phyloP scores from a whole-genome alignment of 1,140 invertebrate genomes.

The Pogonognathellus flavescens region DNA sequence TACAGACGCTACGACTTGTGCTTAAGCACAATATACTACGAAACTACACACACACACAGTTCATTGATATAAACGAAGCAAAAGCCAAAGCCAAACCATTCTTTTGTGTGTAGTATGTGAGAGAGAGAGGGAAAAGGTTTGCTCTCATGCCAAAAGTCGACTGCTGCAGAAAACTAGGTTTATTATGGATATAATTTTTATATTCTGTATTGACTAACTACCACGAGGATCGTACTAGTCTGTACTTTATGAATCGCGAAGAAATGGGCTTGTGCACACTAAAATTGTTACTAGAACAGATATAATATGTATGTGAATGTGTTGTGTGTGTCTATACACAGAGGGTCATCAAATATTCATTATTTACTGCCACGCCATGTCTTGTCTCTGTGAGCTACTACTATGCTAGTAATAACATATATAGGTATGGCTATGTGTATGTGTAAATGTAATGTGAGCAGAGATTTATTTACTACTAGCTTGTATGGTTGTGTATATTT shows the following conservation, averaged over 20 bases:
- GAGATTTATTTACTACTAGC: background rate
- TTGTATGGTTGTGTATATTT: background rate
- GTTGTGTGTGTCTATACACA: background rate
- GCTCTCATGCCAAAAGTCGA: constrained; percentile 12
- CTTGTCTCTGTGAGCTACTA: background rate
- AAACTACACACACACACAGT: too few relatives aligned
- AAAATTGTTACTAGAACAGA: background rate
- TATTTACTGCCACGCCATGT: constrained; percentile 30
- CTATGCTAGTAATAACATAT: too few relatives aligned
- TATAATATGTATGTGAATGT: background rate
- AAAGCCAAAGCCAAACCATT: too few relatives aligned
- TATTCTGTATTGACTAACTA: background rate
- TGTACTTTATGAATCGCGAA: background rate
- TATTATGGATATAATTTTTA: constrained; percentile 45
- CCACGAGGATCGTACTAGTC: background rate
- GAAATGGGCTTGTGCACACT: background rate
- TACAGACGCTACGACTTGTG: background rate
- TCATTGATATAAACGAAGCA: too few relatives aligned
- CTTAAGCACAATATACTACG: too few relatives aligned
- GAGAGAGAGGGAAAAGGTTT: too few relatives aligned
- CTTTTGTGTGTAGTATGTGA: too few relatives aligned
- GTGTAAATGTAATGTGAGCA: background rate
- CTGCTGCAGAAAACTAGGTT: constrained; percentile 16
- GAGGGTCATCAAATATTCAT: constrained; percentile 47
- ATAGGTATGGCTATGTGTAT: too few relatives aligned